Evolutionary conservation across 2,113 vertebrate genomes (phyloP).

Genomic region (Dasyurus viverrinus): DNA sequence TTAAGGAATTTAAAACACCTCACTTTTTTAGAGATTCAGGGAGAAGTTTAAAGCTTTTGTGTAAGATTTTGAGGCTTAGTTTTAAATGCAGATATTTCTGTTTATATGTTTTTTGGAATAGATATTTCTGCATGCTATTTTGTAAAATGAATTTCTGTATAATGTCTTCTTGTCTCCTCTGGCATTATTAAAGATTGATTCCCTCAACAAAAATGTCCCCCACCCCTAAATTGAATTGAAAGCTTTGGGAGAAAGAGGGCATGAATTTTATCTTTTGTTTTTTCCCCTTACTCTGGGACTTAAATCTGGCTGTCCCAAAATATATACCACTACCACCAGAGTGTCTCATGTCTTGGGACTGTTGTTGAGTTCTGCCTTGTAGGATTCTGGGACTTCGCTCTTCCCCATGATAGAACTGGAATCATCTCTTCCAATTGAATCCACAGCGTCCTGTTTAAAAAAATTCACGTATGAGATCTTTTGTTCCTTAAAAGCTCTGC

Average conservation of each 20-base stretch:
- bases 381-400: not conserved
- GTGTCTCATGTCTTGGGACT: not conserved
- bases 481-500: not conserved
- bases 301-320: not conserved
- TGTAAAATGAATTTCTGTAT: not conserved
- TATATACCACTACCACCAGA: not conserved
- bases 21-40: not conserved
- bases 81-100: not conserved
- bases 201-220: not conserved
- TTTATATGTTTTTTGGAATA: not conserved
- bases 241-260: not conserved
- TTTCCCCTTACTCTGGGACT: not conserved
- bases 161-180: not conserved
- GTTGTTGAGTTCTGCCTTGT: not conserved
- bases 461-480: not conserved
- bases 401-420: not conserved
- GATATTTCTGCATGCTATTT: not conserved
- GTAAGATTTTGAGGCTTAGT: not conserved
- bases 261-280: not conserved
- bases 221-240: not conserved
- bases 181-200: not conserved
- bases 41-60: not conserved
- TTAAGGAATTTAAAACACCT: not conserved
- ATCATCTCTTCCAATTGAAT: not conserved
- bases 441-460: not conserved